phyloP scores from a whole-genome alignment of 2,888 invertebrate genomes.

The Elmis aenea region DNA sequence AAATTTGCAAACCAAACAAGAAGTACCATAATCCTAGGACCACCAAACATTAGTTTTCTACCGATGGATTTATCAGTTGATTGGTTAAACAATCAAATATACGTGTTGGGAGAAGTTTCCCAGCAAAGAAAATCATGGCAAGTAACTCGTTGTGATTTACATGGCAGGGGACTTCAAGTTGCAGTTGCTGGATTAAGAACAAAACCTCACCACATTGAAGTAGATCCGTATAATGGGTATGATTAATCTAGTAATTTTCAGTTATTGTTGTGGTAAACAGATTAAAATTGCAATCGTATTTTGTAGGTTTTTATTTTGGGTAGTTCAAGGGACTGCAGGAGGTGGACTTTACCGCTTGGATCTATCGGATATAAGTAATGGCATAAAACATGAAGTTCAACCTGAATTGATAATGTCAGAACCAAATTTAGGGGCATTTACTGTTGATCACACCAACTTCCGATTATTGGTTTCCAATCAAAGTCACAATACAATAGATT shows the following conservation, averaged over 20 bases:
- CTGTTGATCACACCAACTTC: slow-evolving; percentile 78
- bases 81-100: slow-evolving; percentile 83
- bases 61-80: slow-evolving; percentile 76
- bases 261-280: too few relatives aligned
- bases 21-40: slow-evolving; percentile 52
- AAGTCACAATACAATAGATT: slow-evolving; percentile 69
- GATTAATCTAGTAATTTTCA: slow-evolving; percentile 17
- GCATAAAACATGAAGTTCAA: slow-evolving; percentile 63
- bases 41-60: slow-evolving; percentile 56
- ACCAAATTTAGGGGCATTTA: slow-evolving; percentile 70
- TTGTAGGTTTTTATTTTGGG: slow-evolving; percentile 75
- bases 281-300: too few relatives aligned
- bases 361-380: slow-evolving; percentile 70
- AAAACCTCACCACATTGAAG: slow-evolving; percentile 75
- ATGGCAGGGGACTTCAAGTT: slow-evolving; percentile 65
- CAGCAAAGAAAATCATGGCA: slow-evolving; percentile 57
- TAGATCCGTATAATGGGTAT: slow-evolving; percentile 89
- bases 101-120: slow-evolving; percentile 69
- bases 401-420: slow-evolving; percentile 63
- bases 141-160: slow-evolving; percentile 70
- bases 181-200: slow-evolving; percentile 66
- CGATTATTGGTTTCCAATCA: slow-evolving; percentile 72
- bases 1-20: slow-evolving; percentile 40
- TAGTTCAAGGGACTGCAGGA: slow-evolving; percentile 51
- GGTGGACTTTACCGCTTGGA: slow-evolving; percentile 74